Evolutionary conservation across 2,797 vertebrate species (phyloP), one percentile per base, ranked within the genome.

Genomic region (Ctenopoma multispine): DNA sequence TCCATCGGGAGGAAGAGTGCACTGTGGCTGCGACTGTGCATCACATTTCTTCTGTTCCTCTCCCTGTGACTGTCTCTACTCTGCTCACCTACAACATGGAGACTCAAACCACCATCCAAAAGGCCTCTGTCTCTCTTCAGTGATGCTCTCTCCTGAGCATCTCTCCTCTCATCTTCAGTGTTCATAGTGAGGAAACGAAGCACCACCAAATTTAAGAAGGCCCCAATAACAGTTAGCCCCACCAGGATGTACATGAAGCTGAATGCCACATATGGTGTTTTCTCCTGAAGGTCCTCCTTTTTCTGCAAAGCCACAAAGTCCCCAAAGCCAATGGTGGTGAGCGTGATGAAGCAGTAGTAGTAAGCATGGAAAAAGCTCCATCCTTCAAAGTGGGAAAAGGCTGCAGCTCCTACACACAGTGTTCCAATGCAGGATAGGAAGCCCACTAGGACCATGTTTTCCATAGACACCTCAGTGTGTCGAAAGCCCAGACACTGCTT

Each of bases 361-460:
- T 98, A 99, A 1, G 97, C 96, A 0, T 99, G 97, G 92, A 99
- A 99, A 91, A 98, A 99, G 74, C 95, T 98, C 97, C 97, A 99
- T 80, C 96, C 96, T 90, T 99, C 97, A 0, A 96, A 99, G 82
- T 98, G 95, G 17, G 98, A 95, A 87, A 99, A 99, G 58, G 97
- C 96, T 0, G 91, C 93, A 0, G 97, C 97, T 0, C 98, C 97
- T 0, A 98, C 95, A 60, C 96, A 97, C 75, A 99, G 92, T 0
- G 96, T 99, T 7, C 96, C 95, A 20, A 97, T 93, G 81, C 98
- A 99, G 74, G 94, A 97, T 80, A 98, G 92, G 87, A 99, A 96
- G 64, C 97, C 97, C 1, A 98, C 97, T 5, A 96, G 90, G 17
- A 97, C 97, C 97, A 98, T 97, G 93, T 98, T 98, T 90, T 98